These are phyloP conservation scores for Ianthella basta DNA, from an alignment of 37 sponge, comb jelly and placozoan species.

Conservation along the genomic window DNA sequence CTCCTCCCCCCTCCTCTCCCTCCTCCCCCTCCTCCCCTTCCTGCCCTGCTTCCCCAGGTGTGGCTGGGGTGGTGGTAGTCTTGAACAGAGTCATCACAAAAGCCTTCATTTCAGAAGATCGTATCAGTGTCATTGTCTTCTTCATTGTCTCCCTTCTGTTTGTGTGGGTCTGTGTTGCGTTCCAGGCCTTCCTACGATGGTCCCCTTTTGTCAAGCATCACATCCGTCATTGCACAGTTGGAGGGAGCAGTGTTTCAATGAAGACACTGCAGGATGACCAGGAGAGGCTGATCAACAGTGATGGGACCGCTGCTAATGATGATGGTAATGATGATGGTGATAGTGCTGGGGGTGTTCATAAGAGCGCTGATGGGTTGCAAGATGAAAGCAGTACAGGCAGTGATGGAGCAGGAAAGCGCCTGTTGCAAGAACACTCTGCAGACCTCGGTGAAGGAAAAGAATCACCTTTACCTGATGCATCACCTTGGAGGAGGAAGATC, in stretches of 20 bases:
- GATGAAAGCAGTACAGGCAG: too few species aligned
- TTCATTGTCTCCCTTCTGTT: constrained; percentile 78
- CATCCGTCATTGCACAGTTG: constrained; percentile 6
- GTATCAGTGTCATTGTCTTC: constrained; percentile 73
- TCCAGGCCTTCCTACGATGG: constrained; percentile 52
- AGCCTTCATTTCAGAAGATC: constrained; percentile 40
- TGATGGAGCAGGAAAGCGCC: too few species aligned
- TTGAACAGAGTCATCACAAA: constrained; percentile 81
- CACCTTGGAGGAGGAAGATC: too few species aligned
- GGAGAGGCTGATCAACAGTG: too few species aligned
- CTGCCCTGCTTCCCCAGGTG: constrained; percentile 14
- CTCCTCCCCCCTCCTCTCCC: not conserved
- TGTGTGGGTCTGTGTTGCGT: constrained; percentile 70
- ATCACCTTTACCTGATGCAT: too few species aligned
- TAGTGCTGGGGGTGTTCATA: too few species aligned
- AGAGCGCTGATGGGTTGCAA: too few species aligned
- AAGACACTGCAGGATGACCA: too few species aligned
- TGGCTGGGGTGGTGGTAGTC: constrained; percentile 71
- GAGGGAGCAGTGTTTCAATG: not conserved
- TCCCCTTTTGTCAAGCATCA: constrained; percentile 71
- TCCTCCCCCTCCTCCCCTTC: not conserved
- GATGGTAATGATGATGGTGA: too few species aligned
- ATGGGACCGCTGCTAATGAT: too few species aligned
- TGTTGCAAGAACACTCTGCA: too few species aligned
- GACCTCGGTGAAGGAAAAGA: too few species aligned